Evolutionary conservation across 1,140 invertebrate genomes (phyloP), one percentile per base, ranked within the genome.

Genomic region (Centruroides sculpturatus): DNA sequence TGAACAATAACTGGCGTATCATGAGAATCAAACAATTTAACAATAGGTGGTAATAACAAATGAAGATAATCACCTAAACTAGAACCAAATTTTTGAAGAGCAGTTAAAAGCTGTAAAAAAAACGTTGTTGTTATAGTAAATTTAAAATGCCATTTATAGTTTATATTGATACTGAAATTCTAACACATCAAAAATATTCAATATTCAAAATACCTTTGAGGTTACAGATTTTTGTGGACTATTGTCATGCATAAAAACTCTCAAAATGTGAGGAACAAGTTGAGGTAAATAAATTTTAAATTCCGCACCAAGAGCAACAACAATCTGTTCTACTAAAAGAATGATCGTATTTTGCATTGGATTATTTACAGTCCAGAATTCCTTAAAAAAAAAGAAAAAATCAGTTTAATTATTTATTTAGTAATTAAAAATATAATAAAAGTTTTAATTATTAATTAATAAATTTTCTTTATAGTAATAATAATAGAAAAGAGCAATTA

Each of bases 61-160:
- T 99, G 93, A 63, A 99, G 79, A 74, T 96, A 98, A 70, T 98
- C 92, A 70, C 97, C 93, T 5, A 98, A 77, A 70, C 92, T 98
- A 60, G 86, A 88, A 49, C 92, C 92, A 72, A 99, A 97, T 70
- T 93, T 89, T 71, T 95, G 90, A 3, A 98, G 73, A 0, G 92
- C 91, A 63, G 81, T 78, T 4, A 97, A 75, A 35, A 96, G 74
- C 74, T 82, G 69, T 8, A 69, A 57, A 47, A 6, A 70, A 46
- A 12, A 69, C 2, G 23, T 2, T 23, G 23, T 23, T 23, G 23
- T 23, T 23, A 23, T 23, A 23, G 23, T 23, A 23, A 23, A 23
- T 23, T 23, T 23, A 23, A 23, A 23, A 23, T 23, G 23, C 23
- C 23, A 23, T 23, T 23, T 23, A 23, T 23, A 23, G 23, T 23